phyloP scores from a whole-genome alignment of 2,888 invertebrate species.

The Bellardia bayeri region DNA sequence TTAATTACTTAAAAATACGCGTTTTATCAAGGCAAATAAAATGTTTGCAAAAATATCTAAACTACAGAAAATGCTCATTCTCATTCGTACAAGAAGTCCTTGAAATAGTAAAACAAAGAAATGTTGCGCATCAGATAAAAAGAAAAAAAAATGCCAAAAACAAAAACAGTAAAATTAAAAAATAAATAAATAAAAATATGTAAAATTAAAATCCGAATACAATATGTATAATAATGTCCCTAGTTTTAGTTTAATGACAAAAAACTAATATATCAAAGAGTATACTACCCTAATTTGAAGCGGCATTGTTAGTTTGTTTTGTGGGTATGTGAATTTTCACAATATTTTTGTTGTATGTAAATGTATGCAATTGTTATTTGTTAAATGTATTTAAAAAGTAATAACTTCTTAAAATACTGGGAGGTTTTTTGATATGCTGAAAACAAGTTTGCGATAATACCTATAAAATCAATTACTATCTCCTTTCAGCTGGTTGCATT shows the following conservation, averaged over 20 bases:
- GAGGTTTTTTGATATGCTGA: too few relatives aligned
- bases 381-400: too few relatives aligned
- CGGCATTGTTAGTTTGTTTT: conserved; percentile 20
- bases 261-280: conserved; percentile 61
- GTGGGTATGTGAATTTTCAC: not conserved
- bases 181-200: conserved; percentile 30
- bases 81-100: conserved; percentile 61
- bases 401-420: too few relatives aligned
- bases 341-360: not conserved
- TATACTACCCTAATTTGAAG: conserved; percentile 38
- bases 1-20: conserved; percentile 59
- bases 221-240: conserved; percentile 63
- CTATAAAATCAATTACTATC: too few relatives aligned
- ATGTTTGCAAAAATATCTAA: conserved; percentile 51
- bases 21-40: conserved; percentile 56
- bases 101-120: conserved; percentile 69
- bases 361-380: too few relatives aligned
- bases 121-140: conserved; percentile 67
- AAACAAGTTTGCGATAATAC: too few relatives aligned
- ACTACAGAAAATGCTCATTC: conserved; percentile 13
- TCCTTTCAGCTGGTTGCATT: too few relatives aligned
- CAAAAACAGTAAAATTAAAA: conserved; percentile 37
- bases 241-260: conserved; percentile 67
- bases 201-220: conserved; percentile 53
- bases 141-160: conserved; percentile 18